Conservation (phyloP, 2,797 vertebrate species). For the Ateles fusciceps region DNA sequence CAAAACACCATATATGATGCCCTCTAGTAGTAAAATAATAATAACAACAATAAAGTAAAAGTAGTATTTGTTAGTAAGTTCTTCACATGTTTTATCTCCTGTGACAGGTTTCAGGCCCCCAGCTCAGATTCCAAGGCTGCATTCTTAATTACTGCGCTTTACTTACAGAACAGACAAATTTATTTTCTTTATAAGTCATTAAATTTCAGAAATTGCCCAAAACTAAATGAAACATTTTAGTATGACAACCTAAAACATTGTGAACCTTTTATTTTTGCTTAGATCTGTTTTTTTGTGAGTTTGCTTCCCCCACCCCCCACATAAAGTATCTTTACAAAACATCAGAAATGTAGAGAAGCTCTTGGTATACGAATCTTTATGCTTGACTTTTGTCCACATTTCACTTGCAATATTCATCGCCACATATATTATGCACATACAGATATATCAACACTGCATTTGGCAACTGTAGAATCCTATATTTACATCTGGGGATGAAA, state of each 20-base stretch:
- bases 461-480: neutral
- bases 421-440: neutral
- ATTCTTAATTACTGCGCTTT: neutral
- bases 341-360: neutral
- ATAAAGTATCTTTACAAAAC: neutral
- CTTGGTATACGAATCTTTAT: neutral
- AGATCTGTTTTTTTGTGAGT: neutral
- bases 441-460: neutral
- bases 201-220: neutral
- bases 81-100: neutral
- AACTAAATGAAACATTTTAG: neutral
- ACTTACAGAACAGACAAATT: neutral
- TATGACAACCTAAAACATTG: neutral
- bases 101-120: neutral
- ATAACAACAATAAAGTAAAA: neutral
- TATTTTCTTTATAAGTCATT: neutral
- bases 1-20: neutral
- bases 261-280: neutral
- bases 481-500: neutral
- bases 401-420: slow-evolving; percentile 27
- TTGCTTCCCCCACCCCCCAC: accelerated
- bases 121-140: neutral
- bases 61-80: neutral
- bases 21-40: neutral
- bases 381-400: neutral